Percentiles rank a stretch among this genome's conserved stretches.
phyloP scores from a whole-genome alignment of 2,113 vertebrate species.

The Dipodomys spectabilis region DNA sequence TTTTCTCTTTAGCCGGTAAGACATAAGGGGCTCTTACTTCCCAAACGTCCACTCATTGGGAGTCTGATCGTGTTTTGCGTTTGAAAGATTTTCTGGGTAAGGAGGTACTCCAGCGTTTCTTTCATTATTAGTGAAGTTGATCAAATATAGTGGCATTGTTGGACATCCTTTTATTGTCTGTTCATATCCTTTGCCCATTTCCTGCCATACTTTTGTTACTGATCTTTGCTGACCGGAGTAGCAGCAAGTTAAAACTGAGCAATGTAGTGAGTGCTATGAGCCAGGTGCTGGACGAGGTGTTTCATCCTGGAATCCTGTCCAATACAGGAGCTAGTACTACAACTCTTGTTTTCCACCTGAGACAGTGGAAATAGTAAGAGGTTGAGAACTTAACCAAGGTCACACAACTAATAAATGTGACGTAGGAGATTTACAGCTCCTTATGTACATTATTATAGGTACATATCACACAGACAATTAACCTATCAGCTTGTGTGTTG shows the following conservation, averaged over 20 bases:
- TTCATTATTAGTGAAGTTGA: constrained; percentile 5
- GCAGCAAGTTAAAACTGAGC: not conserved
- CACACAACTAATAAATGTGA: not conserved
- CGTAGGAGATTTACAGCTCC: not conserved
- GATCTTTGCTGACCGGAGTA: not conserved
- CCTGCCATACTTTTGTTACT: constrained; percentile 4
- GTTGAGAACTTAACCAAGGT: not conserved
- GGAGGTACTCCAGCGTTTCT: not conserved
- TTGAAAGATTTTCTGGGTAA: not conserved
- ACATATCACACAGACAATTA: not conserved
- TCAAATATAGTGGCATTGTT: not conserved
- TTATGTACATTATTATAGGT: not conserved
- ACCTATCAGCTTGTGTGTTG: not conserved
- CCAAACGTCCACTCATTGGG: not conserved
- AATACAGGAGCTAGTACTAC: not conserved
- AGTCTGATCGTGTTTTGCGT: not conserved
- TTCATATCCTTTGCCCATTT: not conserved
- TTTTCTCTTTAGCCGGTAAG: not conserved
- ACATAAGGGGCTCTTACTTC: not conserved
- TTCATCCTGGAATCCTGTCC: not conserved
- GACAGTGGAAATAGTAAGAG: not conserved
- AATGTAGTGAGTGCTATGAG: not conserved
- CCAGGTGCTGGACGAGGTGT: not conserved
- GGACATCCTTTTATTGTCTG: not conserved
- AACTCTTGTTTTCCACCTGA: not conserved